Evolutionary conservation across 2,797 vertebrate species (phyloP).

Genomic region (Myripristis jacobus): DNA sequence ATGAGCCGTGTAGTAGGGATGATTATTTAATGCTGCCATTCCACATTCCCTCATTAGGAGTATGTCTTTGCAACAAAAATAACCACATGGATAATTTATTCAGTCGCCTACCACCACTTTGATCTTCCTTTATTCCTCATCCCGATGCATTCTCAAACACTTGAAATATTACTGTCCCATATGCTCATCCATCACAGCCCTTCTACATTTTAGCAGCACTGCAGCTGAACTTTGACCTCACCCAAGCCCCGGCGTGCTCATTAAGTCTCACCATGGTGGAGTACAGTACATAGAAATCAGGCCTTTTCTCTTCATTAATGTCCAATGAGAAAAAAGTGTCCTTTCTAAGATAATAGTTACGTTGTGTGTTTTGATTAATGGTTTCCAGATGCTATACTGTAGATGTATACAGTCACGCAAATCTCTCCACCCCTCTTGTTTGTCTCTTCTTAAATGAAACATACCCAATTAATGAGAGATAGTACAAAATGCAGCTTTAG

Average conservation of each 20-base stretch:
- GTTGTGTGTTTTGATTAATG: neutral
- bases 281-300: too few relatives aligned
- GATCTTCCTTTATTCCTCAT: conserved; percentile 65
- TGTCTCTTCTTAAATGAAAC: neutral
- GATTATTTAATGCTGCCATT: conserved; percentile 52
- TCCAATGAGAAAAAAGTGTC: neutral
- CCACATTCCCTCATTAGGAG: conserved; percentile 62
- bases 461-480: neutral
- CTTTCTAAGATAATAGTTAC: neutral
- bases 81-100: conserved; percentile 60
- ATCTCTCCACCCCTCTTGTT: neutral
- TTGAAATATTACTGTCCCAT: conserved; percentile 60
- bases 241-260: conserved; percentile 1
- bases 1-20: conserved; percentile 22
- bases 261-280: too few relatives aligned
- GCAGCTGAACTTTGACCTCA: conserved; percentile 58
- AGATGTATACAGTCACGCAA: too few relatives aligned
- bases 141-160: conserved; percentile 58
- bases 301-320: neutral
- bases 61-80: conserved; percentile 50
- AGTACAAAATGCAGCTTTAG: too few relatives aligned
- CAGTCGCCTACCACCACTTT: conserved; percentile 61
- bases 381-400: neutral
- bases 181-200: conserved; percentile 47
- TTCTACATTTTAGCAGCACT: conserved; percentile 30